phyloP scores from a whole-genome alignment of 2,797 vertebrate species.

The Sebastiscus tertius region DNA sequence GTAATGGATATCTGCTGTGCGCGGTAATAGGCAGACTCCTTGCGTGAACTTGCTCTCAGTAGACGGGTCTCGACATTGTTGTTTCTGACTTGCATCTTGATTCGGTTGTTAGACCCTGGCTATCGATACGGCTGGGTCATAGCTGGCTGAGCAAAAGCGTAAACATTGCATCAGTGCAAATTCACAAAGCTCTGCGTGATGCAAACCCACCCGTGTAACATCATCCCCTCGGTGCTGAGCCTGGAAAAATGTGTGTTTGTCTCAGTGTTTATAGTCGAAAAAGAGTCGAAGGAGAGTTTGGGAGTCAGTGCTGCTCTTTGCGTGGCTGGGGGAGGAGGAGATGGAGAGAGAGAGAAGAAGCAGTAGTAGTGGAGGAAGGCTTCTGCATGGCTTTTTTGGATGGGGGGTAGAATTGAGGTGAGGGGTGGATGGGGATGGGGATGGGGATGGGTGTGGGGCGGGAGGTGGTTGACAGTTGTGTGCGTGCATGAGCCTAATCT shows the following conservation, averaged over 20 bases:
- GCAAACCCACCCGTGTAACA: neutral
- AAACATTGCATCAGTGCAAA: conserved; percentile 32
- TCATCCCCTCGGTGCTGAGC: neutral
- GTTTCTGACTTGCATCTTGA: conserved; percentile 51
- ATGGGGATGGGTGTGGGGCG: conserved; percentile 18
- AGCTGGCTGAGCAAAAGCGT: conserved; percentile 2
- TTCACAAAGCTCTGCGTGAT: conserved; percentile 15
- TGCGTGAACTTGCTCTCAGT: conserved; percentile 30
- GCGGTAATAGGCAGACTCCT: conserved; percentile 35
- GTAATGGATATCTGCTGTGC: conserved; percentile 55
- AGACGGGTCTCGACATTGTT: conserved; percentile 15
- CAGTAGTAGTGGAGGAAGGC: conserved; percentile 43
- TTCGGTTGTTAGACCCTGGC: conserved; percentile 37
- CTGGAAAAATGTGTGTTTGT: neutral
- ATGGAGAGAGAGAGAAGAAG: conserved; percentile 30
- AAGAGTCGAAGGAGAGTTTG: conserved; percentile 7
- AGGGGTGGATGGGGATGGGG: conserved; percentile 17
- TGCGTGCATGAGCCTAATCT: conserved; percentile 77
- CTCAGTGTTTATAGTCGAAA: neutral
- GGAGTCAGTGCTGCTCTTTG: conserved; percentile 20
- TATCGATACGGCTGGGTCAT: conserved; percentile 7
- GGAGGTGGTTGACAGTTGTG: conserved; percentile 75
- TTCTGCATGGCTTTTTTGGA: conserved; percentile 30
- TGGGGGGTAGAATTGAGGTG: conserved; percentile 7
- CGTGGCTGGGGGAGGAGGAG: neutral